These are phyloP conservation scores for Pheosia tremula DNA, from an alignment of 2,888 invertebrate species.

Conservation along the genomic window DNA sequence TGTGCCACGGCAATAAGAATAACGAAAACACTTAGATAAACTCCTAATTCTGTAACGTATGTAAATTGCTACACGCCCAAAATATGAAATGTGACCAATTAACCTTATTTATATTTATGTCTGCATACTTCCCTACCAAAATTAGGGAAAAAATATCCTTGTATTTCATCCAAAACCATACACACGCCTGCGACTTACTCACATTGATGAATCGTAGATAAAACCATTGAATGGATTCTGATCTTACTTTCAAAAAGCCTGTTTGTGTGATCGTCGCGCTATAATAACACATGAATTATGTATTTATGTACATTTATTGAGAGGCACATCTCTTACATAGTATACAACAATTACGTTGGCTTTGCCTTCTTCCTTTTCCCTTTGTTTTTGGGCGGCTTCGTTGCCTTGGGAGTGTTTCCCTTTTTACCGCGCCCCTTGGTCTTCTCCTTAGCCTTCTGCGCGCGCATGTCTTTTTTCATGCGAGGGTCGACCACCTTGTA, in stretches of 20 bases:
- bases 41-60: no score
- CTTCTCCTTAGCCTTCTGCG: constrained; percentile 86
- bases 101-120: no score
- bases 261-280: neutral
- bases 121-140: no score
- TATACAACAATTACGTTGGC: constrained; percentile 35
- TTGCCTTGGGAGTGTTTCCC: constrained; percentile 50
- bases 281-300: constrained; percentile 5
- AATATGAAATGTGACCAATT: no score
- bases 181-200: no score
- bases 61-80: no score
- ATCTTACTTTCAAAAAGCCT: neutral
- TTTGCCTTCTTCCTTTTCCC: constrained; percentile 54
- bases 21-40: no score
- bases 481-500: constrained; percentile 98
- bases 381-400: constrained; percentile 56
- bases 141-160: no score
- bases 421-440: constrained; percentile 80
- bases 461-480: constrained; percentile 96
- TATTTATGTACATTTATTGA: constrained; percentile 11
- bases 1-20: no score
- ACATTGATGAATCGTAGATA: no score
- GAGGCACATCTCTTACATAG: neutral
- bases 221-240: no score
- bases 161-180: no score